Evolutionary conservation across 2,113 vertebrate genomes (phyloP).

Genomic region (Trichomycterus rosablanca): DNA sequence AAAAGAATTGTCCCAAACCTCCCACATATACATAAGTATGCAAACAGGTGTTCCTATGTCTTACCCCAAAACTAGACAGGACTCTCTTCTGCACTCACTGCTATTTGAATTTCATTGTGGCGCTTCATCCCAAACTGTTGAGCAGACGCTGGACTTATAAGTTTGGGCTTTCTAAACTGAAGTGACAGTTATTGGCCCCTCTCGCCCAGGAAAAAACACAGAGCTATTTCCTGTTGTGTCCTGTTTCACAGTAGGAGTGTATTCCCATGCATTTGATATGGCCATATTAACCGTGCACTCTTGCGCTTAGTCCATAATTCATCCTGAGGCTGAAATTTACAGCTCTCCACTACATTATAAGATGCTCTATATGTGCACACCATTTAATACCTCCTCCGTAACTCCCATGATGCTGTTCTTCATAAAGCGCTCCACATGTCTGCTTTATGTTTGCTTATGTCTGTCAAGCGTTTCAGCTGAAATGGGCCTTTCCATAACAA

Average conservation of each 20-base stretch:
- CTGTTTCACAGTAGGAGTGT: conserved; percentile 72
- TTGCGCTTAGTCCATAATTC: conserved; percentile 57
- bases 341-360: conserved; percentile 50
- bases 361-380: conserved; percentile 49
- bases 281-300: conserved; percentile 59
- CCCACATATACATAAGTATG: conserved; percentile 24
- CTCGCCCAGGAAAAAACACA: conserved; percentile 61
- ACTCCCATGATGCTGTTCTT: conserved; percentile 49
- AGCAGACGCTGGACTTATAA: conserved; percentile 61
- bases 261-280: conserved; percentile 67
- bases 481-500: conserved; percentile 31
- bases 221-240: conserved; percentile 81
- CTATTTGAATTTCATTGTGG: conserved; percentile 54
- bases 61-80: not conserved
- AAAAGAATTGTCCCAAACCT: conserved; percentile 37
- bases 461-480: conserved; percentile 23
- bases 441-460: conserved; percentile 37
- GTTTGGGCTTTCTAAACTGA: conserved; percentile 70
- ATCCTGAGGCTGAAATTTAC: conserved; percentile 55
- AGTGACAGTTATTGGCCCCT: conserved; percentile 74
- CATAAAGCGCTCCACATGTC: conserved; percentile 57
- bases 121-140: conserved; percentile 59
- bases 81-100: conserved; percentile 46
- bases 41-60: conserved; percentile 44
- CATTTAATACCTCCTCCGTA: conserved; percentile 45